phyloP scores from a whole-genome alignment of 2,797 vertebrate genomes.

The Rhabdophis nuchalis region DNA sequence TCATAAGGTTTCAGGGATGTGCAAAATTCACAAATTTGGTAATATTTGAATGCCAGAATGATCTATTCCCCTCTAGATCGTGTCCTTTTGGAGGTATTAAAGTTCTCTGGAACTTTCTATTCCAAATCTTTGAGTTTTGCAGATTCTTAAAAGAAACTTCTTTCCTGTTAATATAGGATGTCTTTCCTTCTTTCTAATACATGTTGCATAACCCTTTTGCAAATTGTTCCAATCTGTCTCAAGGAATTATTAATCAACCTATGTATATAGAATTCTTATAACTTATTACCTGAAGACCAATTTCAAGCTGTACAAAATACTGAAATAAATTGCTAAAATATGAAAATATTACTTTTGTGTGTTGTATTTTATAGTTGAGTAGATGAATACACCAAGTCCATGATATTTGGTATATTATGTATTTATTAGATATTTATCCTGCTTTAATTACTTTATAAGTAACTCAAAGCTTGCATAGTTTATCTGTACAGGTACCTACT shows the following conservation, averaged over 20 bases:
- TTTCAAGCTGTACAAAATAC: conserved; percentile 61
- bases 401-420: neutral
- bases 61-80: neutral
- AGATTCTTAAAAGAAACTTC: conserved; percentile 7
- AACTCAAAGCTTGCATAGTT: neutral
- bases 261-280: conserved; percentile 58
- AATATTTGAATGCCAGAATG: neutral
- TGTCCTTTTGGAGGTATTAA: neutral
- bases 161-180: conserved; percentile 37
- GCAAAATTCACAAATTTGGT: neutral
- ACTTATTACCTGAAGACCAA: conserved; percentile 63
- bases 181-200: conserved; percentile 38
- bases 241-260: conserved; percentile 43
- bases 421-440: neutral
- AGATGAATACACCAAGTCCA: neutral
- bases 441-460: neutral
- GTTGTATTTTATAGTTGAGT: neutral
- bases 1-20: conserved; percentile 34
- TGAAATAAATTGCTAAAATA: conserved; percentile 62
- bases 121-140: neutral
- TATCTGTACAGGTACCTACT: neutral
- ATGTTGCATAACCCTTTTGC: conserved; percentile 50
- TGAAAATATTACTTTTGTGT: neutral
- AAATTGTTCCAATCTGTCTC: conserved; percentile 35
- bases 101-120: neutral